These are phyloP conservation scores for Orius insidiosus DNA, from an alignment of 1,140 invertebrate genomes.

Conservation along the genomic window DNA sequence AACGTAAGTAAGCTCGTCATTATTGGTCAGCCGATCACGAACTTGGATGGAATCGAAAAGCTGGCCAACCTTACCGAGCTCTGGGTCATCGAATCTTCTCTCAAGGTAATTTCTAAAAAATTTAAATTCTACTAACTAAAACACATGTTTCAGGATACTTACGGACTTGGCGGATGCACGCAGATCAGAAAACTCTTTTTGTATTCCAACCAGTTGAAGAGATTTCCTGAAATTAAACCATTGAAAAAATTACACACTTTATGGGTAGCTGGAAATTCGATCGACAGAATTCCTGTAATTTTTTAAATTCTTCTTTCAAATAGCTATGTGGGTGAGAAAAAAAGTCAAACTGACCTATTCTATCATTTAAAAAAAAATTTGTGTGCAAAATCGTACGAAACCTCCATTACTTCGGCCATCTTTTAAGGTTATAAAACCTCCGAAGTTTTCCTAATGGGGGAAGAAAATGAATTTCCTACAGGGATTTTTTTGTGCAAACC, in stretches of 20 bases:
- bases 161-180: background rate
- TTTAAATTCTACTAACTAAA: no score
- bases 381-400: no score
- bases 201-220: constrained; percentile 1
- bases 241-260: constrained; percentile 1
- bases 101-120: background rate
- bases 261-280: background rate
- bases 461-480: no score
- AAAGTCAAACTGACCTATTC: no score
- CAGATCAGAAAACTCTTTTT: constrained; percentile 4
- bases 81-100: constrained; percentile 5
- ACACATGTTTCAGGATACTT: background rate
- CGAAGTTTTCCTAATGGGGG: no score
- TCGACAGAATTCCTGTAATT: no score
- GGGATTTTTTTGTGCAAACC: no score
- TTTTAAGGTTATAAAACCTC: no score
- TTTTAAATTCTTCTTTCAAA: no score
- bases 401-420: no score
- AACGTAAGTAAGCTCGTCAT: background rate
- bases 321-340: no score
- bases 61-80: constrained; percentile 5
- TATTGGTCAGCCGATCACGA: constrained; percentile 2
- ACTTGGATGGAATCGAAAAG: constrained; percentile 1
- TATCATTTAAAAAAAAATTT: no score
- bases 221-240: background rate